A percentile compares a stretch with the other conserved stretches of the same genome.
These are phyloP conservation scores for Andrena haemorrhoa DNA, from an alignment of 2,888 invertebrate genomes.

Conservation along the genomic window DNA sequence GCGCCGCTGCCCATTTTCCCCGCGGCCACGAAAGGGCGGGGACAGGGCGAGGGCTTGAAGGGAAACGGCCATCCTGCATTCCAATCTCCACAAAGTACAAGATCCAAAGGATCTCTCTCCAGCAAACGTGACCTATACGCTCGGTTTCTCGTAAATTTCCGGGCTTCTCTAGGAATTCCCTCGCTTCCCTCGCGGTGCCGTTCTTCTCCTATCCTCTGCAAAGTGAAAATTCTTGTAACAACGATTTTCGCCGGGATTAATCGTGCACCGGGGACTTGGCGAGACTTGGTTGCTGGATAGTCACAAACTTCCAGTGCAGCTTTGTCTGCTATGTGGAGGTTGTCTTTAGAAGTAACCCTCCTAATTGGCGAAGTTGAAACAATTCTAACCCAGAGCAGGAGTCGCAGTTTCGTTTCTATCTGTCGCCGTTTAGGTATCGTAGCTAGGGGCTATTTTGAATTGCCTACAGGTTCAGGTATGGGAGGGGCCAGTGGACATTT, in stretches of 20 bases:
- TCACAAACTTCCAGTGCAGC: not conserved
- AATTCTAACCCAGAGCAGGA: no score
- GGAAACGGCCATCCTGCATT: conserved; percentile 66
- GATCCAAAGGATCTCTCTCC: conserved; percentile 59
- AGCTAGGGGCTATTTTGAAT: no score
- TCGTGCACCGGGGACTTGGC: not conserved
- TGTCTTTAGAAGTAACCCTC: no score
- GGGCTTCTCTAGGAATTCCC: conserved; percentile 32
- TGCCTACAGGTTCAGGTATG: no score
- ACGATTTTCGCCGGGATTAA: conserved; percentile 3
- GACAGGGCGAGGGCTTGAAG: conserved; percentile 29
- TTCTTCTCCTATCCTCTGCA: not conserved
- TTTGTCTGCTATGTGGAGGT: not conserved
- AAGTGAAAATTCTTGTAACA: conserved; percentile 43
- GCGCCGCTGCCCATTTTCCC: conserved; percentile 56
- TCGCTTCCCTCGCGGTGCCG: not conserved
- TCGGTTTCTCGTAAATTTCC: conserved; percentile 53
- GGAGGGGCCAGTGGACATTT: no score
- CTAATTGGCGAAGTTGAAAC: no score
- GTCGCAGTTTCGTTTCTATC: no score
- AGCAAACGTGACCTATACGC: conserved; percentile 57
- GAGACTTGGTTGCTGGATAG: not conserved
- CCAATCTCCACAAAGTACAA: conserved; percentile 70
- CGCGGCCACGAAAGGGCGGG: conserved; percentile 40
- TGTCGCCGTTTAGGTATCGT: no score